Percentiles rank a stretch among this genome's conserved stretches.
Evolutionary conservation across 1,140 invertebrate species (phyloP).

Genomic region (Anoplophora glabripennis): DNA sequence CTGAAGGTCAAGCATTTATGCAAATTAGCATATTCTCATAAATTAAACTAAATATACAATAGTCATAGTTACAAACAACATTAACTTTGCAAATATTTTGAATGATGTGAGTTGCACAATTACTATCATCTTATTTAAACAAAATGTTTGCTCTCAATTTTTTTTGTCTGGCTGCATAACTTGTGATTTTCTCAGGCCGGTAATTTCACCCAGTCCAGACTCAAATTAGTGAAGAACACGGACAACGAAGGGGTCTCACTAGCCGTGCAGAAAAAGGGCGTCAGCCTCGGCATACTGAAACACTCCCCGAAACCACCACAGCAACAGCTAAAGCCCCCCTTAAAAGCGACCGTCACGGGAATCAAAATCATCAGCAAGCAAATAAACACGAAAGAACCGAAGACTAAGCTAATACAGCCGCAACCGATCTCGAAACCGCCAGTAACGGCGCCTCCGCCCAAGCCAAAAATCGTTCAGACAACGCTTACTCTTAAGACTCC

Average conservation of each 20-base stretch:
- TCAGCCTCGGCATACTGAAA: conserved; percentile 41
- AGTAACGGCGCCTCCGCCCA: neutral
- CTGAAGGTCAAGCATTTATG: no score
- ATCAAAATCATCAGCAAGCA: conserved; percentile 31
- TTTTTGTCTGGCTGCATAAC: no score
- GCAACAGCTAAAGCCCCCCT: conserved; percentile 11
- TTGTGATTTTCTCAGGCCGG: conserved; percentile 22
- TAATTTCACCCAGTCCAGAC: conserved; percentile 41
- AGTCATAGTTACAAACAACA: no score
- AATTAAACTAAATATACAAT: no score
- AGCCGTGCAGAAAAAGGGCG: conserved; percentile 40
- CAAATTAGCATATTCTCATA: no score
- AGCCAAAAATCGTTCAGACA: conserved; percentile 31
- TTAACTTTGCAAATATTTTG: no score
- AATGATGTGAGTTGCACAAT: no score
- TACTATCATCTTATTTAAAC: no score
- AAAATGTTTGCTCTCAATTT: no score
- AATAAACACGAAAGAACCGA: conserved; percentile 22
- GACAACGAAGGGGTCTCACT: conserved; percentile 41
- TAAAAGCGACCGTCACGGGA: conserved; percentile 5
- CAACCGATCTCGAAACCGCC: conserved; percentile 1
- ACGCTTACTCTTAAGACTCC: conserved; percentile 27
- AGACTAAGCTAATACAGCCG: conserved; percentile 1
- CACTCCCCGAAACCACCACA: conserved; percentile 38
- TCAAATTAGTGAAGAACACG: conserved; percentile 45